These are phyloP conservation scores for Ciconia nigra DNA, from an alignment of 2,797 vertebrate species.

Conservation along the genomic window DNA sequence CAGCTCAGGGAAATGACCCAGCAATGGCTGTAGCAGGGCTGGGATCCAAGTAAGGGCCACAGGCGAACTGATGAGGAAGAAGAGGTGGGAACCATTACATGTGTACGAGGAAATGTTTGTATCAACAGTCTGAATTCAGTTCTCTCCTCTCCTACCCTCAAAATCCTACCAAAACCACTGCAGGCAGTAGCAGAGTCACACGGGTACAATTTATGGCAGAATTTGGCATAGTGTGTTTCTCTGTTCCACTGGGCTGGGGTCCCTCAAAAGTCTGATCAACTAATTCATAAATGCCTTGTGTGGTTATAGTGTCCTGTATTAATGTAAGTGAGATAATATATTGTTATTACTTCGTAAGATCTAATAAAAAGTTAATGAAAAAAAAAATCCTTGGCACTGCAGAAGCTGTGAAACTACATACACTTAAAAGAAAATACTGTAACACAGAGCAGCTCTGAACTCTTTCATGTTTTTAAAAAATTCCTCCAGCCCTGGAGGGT, in stretches of 20 bases:
- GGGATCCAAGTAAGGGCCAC: neutral
- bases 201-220: neutral
- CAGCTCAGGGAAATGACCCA: neutral
- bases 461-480: neutral
- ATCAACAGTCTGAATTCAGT: neutral
- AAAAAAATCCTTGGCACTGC: neutral
- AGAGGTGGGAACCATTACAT: neutral
- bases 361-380: neutral
- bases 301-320: neutral
- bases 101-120: neutral
- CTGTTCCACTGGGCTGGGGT: neutral
- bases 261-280: neutral
- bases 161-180: neutral
- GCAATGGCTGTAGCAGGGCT: neutral
- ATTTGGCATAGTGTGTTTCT: neutral
- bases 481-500: neutral
- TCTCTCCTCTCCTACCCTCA: neutral
- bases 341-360: neutral
- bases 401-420: neutral
- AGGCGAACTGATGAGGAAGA: neutral
- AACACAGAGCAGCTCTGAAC: neutral
- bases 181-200: neutral
- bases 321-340: neutral
- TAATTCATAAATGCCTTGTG: neutral
- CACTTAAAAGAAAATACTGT: neutral